Base-by-base conservation (phyloP, 2,797 vertebrate genomes). In the Carapus acus region DNA sequence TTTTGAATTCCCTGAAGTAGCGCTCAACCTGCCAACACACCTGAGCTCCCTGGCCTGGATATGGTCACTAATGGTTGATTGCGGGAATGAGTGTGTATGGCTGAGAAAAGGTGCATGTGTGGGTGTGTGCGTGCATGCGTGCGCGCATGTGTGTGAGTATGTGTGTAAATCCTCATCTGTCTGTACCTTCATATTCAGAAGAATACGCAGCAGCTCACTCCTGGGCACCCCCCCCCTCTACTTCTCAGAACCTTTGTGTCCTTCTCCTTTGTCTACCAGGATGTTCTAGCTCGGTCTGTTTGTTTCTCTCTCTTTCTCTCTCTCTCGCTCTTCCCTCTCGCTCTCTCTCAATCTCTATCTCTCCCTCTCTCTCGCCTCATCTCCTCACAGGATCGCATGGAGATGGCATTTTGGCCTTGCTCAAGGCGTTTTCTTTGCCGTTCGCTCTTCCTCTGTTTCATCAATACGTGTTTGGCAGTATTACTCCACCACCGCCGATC, bases 21-120 rank as follows among this genome's bases (percentile, higher is more conserved):
- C 59, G 48, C 43, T 37, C 54, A 73, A 75, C 74, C 63, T 66
- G 62, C 59, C 61, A 67, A 57, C 60, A 71, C 62, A 78, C 67
- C 73, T 71, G 61, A 73, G 58, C 67, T 75, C 66, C 70, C 51
- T 43, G 44, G 56, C 52, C 63, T n/a, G 63, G 29, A 66, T 64
- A 54, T 47, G 46, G 74, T 78, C 77, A 61, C 65, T 78, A 74
- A 56, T 73, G 53, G 70, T 63, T 8, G 78, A 73, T 69, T 52
- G 34, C n/a, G n/a, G n/a, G n/a, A n/a, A n/a, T n/a, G n/a, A n/a
- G n/a, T n/a, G n/a, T n/a, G n/a, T n/a, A n/a, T n/a, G n/a, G n/a
- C n/a, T n/a, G n/a, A n/a, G n/a, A n/a, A n/a, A n/a, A n/a, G n/a
- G n/a, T n/a, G n/a, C n/a, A n/a, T n/a, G n/a, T n/a, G n/a, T n/a